Evolutionary conservation across 2,888 invertebrate genomes (phyloP).

Genomic region (Campoplex nolae): DNA sequence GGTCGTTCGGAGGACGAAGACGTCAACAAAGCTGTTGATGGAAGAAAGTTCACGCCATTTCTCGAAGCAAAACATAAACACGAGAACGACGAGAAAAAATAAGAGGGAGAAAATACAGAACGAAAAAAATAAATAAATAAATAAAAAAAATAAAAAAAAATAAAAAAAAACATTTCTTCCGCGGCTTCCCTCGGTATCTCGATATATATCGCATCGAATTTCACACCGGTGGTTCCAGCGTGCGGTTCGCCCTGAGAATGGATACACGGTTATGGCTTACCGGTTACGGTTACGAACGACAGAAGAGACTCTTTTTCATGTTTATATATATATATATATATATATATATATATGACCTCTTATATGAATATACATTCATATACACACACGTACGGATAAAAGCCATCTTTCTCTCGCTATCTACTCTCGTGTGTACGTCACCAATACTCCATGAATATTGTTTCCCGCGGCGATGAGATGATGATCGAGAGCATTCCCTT

Average conservation of each 20-base stretch:
- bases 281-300: slow-evolving; percentile 72
- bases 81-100: background rate
- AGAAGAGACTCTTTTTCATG: slow-evolving; percentile 28
- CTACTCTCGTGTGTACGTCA: slow-evolving; percentile 3
- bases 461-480: slow-evolving; percentile 27
- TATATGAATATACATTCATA: background rate
- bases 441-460: slow-evolving; percentile 26
- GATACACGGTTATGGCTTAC: slow-evolving; percentile 80
- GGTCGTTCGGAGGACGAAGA: slow-evolving; percentile 20
- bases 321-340: background rate
- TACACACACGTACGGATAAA: background rate
- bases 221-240: slow-evolving; percentile 75
- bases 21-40: slow-evolving; percentile 18
- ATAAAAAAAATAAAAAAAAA: background rate
- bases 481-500: slow-evolving; percentile 17
- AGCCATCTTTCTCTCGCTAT: slow-evolving; percentile 23
- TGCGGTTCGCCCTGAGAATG: slow-evolving; percentile 81
- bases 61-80: slow-evolving; percentile 51
- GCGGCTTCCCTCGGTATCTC: slow-evolving; percentile 69
- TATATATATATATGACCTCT: background rate
- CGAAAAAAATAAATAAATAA: background rate
- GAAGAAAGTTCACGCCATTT: slow-evolving; percentile 25
- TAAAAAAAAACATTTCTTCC: slow-evolving; percentile 47
- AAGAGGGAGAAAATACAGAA: background rate
- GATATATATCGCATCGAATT: slow-evolving; percentile 80